These are phyloP conservation scores for Thecophora atra DNA, from an alignment of 2,888 invertebrate genomes.

Conservation along the genomic window DNA sequence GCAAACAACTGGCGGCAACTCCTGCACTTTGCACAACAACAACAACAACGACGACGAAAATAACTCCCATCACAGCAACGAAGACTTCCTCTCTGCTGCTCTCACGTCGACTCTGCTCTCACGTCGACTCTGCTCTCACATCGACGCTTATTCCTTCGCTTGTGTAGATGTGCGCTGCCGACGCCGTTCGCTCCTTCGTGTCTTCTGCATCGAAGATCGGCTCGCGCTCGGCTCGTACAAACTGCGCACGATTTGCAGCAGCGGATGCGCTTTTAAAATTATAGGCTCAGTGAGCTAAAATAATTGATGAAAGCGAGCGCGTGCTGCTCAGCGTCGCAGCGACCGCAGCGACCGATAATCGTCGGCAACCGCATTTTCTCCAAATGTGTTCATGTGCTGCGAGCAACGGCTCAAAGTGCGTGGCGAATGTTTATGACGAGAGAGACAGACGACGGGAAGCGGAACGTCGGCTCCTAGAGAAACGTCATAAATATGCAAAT, in stretches of 20 bases:
- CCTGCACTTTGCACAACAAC: constrained; percentile 33
- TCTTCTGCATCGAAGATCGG: constrained; percentile 1
- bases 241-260: constrained; percentile 46
- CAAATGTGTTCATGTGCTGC: constrained; percentile 41
- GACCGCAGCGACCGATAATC: neutral
- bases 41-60: constrained; percentile 20
- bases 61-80: neutral
- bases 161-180: neutral
- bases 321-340: constrained; percentile 35
- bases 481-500: constrained; percentile 56
- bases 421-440: constrained; percentile 49
- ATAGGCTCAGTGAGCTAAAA: constrained; percentile 52
- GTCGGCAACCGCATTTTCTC: constrained; percentile 28
- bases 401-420: constrained; percentile 49
- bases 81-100: constrained; percentile 13
- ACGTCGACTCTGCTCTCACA: neutral
- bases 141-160: neutral
- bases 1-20: constrained; percentile 31
- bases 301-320: constrained; percentile 49
- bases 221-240: constrained; percentile 15
- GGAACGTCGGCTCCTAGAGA: constrained; percentile 18
- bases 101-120: too few relatives aligned
- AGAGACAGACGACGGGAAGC: neutral
- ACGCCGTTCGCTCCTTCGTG: neutral
- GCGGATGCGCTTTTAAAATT: constrained; percentile 60